Evolutionary conservation across 2,888 invertebrate genomes (phyloP).

Genomic region (Calameuta pallipes): DNA sequence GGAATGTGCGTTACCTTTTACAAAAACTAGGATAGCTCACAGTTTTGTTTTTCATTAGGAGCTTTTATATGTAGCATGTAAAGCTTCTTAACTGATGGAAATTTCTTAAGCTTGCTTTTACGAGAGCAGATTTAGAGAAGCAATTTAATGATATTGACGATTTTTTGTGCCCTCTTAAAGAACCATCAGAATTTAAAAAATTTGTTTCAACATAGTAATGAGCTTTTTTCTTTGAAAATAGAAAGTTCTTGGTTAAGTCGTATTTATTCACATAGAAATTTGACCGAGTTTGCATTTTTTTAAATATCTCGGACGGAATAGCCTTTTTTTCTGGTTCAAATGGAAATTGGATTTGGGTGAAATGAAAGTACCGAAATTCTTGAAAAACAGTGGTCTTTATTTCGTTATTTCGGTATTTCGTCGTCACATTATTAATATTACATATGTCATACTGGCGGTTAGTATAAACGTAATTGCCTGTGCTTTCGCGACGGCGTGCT

Average conservation of each 20-base stretch:
- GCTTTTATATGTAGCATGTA: not conserved
- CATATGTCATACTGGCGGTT: not conserved
- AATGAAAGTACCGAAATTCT: constrained; percentile 6
- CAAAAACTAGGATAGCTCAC: not conserved
- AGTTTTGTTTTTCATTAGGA: not conserved
- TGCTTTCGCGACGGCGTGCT: not conserved
- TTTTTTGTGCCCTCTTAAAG: not conserved
- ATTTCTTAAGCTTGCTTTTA: not conserved
- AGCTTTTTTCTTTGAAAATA: not conserved
- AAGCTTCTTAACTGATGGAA: not conserved
- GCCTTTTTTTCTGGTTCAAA: not conserved
- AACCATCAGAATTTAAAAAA: too few relatives aligned
- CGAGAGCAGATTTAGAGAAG: not conserved
- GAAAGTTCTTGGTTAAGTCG: not conserved
- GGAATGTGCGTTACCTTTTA: not conserved
- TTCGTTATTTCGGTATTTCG: constrained; percentile 44
- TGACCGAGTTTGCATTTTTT: not conserved
- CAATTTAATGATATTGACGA: not conserved
- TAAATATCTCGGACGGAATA: not conserved
- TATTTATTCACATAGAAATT: not conserved
- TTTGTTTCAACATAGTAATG: too few relatives aligned
- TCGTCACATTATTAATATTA: constrained; percentile 24
- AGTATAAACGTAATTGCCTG: not conserved
- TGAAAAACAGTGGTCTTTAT: constrained; percentile 51
- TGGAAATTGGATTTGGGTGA: not conserved